Base-by-base conservation (phyloP, 2,113 vertebrate genomes). In the Thomomys bottae region DNA sequence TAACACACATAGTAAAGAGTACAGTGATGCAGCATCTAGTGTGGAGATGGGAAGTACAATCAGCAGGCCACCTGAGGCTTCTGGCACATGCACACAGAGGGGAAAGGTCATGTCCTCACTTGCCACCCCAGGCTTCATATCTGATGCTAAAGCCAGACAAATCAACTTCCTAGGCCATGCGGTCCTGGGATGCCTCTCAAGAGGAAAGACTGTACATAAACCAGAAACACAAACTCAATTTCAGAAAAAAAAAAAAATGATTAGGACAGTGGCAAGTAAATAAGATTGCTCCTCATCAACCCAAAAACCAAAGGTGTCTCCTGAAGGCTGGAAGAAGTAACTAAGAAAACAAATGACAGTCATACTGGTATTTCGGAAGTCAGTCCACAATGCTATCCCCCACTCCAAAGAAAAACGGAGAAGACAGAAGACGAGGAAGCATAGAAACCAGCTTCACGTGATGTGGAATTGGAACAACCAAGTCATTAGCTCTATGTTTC, bases 201-300 rank as follows among this genome's bases (percentile, higher is more conserved):
- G 38, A 75, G 54, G 38, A 34, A 68, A 85, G 38, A 34, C 30
- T 66, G 6, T 38, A 40, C 61, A 34, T 18, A 32, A 30, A 54
- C 24, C 59, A 78, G 66, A 64, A 73, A 90, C 1, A 18, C 30
- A 76, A 40, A 72, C 17, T 24, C 4, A 76, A 42, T 49, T 91
- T 59, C 42, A 83, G 14, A 75, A n/a, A n/a, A n/a, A n/a, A n/a
- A n/a, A n/a, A n/a, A n/a, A 67, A 92, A 87, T 10, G 23, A 75
- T 34, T 20, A 66, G 18, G 59, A 49, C 1, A 85, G 36, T 34
- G 2, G 26, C 42, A 15, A 64, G 42, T 57, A 0, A 40, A 45
- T 67, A 38, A 32, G 34, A 45, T 59, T 57, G 9, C 10, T 32
- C 59, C 24, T 34, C 89, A 67, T 70, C n/a, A n/a, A n/a, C n/a